phyloP scores from a whole-genome alignment of 2,797 vertebrate species.

The Chiropotes sagulatus region DNA sequence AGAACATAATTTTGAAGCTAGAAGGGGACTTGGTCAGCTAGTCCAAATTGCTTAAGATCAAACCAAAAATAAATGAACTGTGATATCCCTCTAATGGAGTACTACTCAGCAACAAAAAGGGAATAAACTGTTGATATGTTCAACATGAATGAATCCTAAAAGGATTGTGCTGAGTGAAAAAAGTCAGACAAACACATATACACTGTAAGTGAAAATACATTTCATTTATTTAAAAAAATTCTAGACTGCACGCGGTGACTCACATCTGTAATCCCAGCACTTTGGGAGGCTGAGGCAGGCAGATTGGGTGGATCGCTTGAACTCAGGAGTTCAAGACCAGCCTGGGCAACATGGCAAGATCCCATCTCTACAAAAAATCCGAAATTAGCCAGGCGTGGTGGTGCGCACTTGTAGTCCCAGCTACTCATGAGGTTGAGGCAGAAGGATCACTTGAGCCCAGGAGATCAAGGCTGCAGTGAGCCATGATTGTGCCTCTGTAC shows the following conservation, averaged over 20 bases:
- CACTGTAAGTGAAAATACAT: background rate
- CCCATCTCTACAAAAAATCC: background rate
- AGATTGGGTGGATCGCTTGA: background rate
- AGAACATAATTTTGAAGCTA: background rate
- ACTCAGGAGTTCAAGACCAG: background rate
- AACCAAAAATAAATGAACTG: background rate
- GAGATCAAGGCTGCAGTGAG: background rate
- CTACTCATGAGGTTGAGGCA: background rate
- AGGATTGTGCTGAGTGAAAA: background rate
- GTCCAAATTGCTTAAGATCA: background rate
- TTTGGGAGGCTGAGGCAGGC: background rate
- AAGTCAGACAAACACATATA: background rate
- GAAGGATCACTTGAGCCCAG: background rate
- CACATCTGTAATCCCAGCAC: background rate
- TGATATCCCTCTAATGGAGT: background rate
- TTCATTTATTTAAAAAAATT: background rate
- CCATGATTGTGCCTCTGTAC: background rate
- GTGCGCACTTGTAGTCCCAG: background rate
- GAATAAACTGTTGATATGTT: background rate
- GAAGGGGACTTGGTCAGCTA: background rate
- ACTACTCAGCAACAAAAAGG: background rate
- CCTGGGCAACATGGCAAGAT: background rate
- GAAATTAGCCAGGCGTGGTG: background rate
- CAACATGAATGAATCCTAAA: background rate
- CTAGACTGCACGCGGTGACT: background rate